Evolutionary conservation across 2,888 invertebrate species (phyloP).

Genomic region (Hemithea aestivaria): DNA sequence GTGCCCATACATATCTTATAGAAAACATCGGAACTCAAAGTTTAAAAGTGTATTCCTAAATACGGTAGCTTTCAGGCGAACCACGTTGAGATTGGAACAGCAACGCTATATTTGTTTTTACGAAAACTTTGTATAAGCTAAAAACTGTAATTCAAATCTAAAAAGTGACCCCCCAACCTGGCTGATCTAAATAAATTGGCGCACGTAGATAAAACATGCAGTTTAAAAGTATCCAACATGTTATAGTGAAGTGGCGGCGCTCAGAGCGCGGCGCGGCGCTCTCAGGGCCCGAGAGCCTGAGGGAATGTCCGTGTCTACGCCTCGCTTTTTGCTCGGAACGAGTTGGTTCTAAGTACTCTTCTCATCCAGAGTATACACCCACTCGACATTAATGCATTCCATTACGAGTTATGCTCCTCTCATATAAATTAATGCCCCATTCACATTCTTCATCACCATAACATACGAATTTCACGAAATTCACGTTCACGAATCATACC

Average conservation of each 20-base stretch:
- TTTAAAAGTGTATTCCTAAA: too few species aligned
- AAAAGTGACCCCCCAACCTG: too few species aligned
- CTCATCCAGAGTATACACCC: conserved; percentile 36
- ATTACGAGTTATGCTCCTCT: conserved; percentile 51
- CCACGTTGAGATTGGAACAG: too few species aligned
- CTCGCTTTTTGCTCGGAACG: conserved; percentile 46
- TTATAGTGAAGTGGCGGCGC: conserved; percentile 36
- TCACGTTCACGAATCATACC: conserved; percentile 41
- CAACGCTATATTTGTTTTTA: too few species aligned
- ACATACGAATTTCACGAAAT: conserved; percentile 35
- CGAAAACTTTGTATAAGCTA: too few species aligned
- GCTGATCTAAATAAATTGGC: neutral
- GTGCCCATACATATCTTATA: too few species aligned
- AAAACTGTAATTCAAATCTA: too few species aligned
- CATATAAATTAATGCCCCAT: conserved; percentile 52
- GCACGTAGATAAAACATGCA: conserved; percentile 4
- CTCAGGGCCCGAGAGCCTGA: conserved; percentile 27
- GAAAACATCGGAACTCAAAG: too few species aligned
- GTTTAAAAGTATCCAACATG: conserved; percentile 32
- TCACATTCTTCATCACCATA: conserved; percentile 38
- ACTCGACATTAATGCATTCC: conserved; percentile 59
- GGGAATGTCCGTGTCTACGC: conserved; percentile 42
- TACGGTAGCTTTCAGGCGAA: too few species aligned
- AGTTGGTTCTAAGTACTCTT: conserved; percentile 47
- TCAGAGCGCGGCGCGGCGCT: conserved; percentile 25